Evolutionary conservation across 2,888 invertebrate genomes (phyloP), one percentile per base, ranked within the genome.

Genomic region (Acanthopleura granulata): DNA sequence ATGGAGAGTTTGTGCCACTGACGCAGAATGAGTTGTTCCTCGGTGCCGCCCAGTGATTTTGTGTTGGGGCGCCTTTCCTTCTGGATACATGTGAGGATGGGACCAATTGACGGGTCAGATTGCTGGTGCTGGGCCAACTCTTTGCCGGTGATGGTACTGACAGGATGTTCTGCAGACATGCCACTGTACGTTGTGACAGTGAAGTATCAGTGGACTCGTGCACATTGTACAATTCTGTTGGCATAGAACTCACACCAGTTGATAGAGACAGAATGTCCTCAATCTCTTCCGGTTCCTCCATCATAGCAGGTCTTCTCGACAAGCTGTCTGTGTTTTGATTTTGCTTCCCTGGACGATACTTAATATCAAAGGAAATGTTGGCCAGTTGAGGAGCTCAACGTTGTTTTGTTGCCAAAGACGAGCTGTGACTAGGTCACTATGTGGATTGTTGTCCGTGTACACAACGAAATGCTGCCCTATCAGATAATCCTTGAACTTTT

Each of bases 401-500:
- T n/a, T 78, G 78, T 29, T 78, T 77, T 12, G 72, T 66, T 18
- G 77, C 77, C 75, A 75, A 0, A 79, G 70, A 49, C 72, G 72
- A 25, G 75, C 70, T 18, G 75, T 70, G 18, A 71, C 73, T n/a
- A 77, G 27, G 62, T 76, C 71, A 66, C 62, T 51, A 14, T 74
- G 51, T n/a, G 76, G 75, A 57, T 76, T 79, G 72, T 74, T 77
- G 72, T 77, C 76, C 14, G 77, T 79, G 15, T 72, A 66, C 12
- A 79, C 75, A 11, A 15, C 30, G 57, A 80, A 78, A 29, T 74
- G 49, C 0, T 74, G 18, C 4, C 75, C 79, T 6, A 74, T 29
- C 9, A 78, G 76, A 49, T 78, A 80, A 50, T 76, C 76, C n/a
- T 71, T 40, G 29, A 78, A 79, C 57, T 80, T 78, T 15, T 78